These are phyloP conservation scores for Leptopterna dolabrata DNA, from an alignment of 2,888 invertebrate species.

Conservation along the genomic window DNA sequence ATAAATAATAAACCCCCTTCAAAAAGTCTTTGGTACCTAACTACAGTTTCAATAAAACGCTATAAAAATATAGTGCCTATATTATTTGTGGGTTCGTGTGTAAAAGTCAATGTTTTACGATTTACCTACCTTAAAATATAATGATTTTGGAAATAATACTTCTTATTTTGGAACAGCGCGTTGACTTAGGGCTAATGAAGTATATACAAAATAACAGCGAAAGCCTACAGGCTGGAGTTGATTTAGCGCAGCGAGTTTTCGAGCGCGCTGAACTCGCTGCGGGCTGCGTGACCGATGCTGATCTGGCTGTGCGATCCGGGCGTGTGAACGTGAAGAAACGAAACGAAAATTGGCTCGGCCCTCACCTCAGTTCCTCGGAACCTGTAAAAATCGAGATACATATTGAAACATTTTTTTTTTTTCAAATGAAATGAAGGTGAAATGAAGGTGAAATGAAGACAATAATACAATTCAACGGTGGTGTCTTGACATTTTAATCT, in stretches of 20 bases:
- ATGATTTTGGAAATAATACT: slow-evolving; percentile 29
- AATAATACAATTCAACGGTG: no score
- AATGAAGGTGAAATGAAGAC: no score
- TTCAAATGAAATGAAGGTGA: no score
- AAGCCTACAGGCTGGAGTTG: neutral
- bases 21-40: slow-evolving; percentile 40
- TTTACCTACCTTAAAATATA: slow-evolving; percentile 1
- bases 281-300: neutral
- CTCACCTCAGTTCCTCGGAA: neutral
- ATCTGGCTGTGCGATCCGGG: neutral
- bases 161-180: neutral
- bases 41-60: slow-evolving; percentile 12
- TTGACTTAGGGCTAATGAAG: neutral
- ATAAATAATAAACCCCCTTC: neutral
- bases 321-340: neutral
- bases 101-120: slow-evolving; percentile 13
- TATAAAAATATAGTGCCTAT: slow-evolving; percentile 47
- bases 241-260: neutral
- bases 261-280: neutral
- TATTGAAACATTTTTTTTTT: neutral
- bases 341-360: neutral
- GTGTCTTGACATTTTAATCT: no score
- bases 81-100: neutral
- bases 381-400: neutral
- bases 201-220: slow-evolving; percentile 11